Percentiles rank a stretch among this genome's conserved stretches.
phyloP scores from a whole-genome alignment of 1,140 invertebrate species.

The Drosophila sechellia region DNA sequence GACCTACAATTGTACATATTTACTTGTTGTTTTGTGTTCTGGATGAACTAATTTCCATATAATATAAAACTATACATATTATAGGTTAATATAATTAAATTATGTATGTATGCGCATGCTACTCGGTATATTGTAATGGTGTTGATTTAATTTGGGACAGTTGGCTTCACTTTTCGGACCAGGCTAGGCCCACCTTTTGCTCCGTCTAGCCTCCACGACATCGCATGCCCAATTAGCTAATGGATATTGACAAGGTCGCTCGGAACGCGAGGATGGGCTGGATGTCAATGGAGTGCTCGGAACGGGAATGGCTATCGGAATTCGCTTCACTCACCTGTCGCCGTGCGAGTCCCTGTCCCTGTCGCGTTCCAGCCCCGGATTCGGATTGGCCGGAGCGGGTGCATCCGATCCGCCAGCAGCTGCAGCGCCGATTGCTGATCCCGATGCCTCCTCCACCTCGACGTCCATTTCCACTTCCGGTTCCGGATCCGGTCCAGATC shows the following conservation, averaged over 20 bases:
- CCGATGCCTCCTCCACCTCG: conserved; percentile 4
- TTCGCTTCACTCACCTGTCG: conserved; percentile 64
- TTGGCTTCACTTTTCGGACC: background rate
- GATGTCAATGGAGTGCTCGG: conserved; percentile 1
- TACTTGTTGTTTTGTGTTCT: background rate
- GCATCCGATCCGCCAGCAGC: conserved; percentile 7
- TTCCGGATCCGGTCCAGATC: background rate
- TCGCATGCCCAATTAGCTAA: conserved; percentile 66
- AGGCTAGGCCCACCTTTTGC: conserved; percentile 8
- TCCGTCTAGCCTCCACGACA: conserved; percentile 12
- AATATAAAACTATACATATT: too few species aligned
- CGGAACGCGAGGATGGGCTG: background rate
- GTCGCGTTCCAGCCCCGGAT: conserved; percentile 36
- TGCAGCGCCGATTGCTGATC: background rate
- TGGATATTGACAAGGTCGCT: conserved; percentile 61
- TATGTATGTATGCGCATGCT: conserved; percentile 4
- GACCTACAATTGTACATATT: background rate
- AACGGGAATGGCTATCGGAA: background rate
- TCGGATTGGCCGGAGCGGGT: background rate
- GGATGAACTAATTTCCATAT: background rate
- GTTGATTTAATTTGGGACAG: conserved; percentile 18
- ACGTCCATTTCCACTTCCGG: background rate
- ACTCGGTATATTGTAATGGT: conserved; percentile 21
- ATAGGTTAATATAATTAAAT: background rate
- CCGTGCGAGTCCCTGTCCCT: conserved; percentile 54